Base-by-base conservation (phyloP, 2,888 invertebrate genomes). In the Polydrusus pterygomalis region DNA sequence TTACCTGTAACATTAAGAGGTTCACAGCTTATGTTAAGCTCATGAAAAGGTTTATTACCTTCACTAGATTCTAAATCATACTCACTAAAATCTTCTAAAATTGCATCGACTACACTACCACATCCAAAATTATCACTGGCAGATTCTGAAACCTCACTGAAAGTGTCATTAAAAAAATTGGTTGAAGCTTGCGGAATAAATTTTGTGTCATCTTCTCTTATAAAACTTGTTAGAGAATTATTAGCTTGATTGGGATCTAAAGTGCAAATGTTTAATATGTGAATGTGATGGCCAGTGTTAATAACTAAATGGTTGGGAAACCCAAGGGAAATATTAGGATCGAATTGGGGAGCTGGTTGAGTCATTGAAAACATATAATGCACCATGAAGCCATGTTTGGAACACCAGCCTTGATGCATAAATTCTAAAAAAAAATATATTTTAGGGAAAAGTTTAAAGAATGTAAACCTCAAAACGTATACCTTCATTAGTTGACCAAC, bases 351-450 rank as follows among this genome's bases (percentile, higher is more conserved):
- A 82, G 93, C 94, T 64, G 96, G 95, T 72, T 86, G 85, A n/a
- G 95, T 94, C 81, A 96, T 93, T 85, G 96, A 95, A 86, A 97
- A 96, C 85, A 95, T 95, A 81, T 96, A 96, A 87, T 98, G 97
- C 79, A 97, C 92, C 60, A 97, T 96, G 81, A 97, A 93, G 84
- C 97, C 96, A 86, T 98, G 97, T 84, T 94, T 93, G 73, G 96
- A 89, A 86, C 98, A 98, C 86, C 87, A 88, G 54, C 87, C 87
- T 80, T 85, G 85, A 65, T 81, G 82, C n/a, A 83, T 65, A 49
- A 81, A 79, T 74, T 83, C 85, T 85, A 70, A 18, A 84, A 71
- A 40, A 64, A 38, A 75, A 40, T 17, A 43, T 15, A 6, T 43
- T 3, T 58, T 70, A 54, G 25, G 25, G 43, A 65, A 64, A 68